Base-by-base conservation (phyloP, 2,797 vertebrate species). In the Protonibea diacanthus region DNA sequence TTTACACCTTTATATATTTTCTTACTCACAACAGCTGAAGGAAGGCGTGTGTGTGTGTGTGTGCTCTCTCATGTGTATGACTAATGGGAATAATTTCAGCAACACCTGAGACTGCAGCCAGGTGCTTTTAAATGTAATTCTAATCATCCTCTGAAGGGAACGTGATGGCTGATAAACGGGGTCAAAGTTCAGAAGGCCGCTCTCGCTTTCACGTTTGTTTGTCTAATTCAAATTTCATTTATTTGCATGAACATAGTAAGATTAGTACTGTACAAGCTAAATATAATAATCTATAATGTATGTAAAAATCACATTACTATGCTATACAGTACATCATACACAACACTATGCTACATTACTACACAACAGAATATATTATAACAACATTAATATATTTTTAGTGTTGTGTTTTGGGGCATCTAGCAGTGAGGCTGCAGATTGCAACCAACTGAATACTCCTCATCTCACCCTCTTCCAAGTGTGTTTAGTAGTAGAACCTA, bases 51-150 rank as follows among this genome's bases (percentile, higher is more conserved):
- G 77, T 61, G 15, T 60, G 65, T 42, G 64, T 18, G 65, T 18
- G 23, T 45, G 42, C 12, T 18, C 47, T 52, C 12, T 17, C 0
- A 13, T 59, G 69, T 57, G 71, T 68, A 2, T 83, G 76, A 81
- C 80, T 83, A 87, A 89, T 82, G 66, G 76, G 69, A 78, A 56
- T 78, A 2, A 67, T 83, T 74, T 60, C 51, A 76, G 42, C 13
- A 78, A 56, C 65, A 81, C 81, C 59, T 77, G 61, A 84, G 86
- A n/a, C 83, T 83, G 58, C 52, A 49, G 57, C 52, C 45, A 47
- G 8, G 38, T 23, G 52, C 60, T 38, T 38, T 38, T 38, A 38
- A 38, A 38, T 38, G 33, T 38, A 9, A 9, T 38, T 38, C 33
- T 38, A 38, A 38, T 38, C 8, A 9, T 38, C 33, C 33, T 38